Base-by-base conservation (phyloP, 2,888 invertebrate species). In the Heteromurus nitidus region DNA sequence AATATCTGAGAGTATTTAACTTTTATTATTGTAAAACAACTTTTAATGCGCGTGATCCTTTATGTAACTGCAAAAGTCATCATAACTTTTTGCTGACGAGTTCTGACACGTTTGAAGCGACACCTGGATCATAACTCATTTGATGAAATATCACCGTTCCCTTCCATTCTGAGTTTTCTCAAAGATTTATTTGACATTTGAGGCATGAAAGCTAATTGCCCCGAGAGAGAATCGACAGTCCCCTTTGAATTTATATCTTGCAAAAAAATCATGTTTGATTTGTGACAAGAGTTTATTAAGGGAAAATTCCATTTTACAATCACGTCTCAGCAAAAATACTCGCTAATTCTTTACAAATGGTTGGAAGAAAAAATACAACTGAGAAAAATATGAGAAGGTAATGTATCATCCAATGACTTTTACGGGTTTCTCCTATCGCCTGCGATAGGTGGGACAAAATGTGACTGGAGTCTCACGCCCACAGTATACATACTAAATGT, bases 31-130 rank as follows among this genome's bases (percentile, higher is more conserved):
- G 74, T 50, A 65, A 67, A 67, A 75, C 58, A 75, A 75, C 18
- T 16, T 28, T 16, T 47, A 16, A 47, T 55, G 36, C 75, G 67
- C 68, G 67, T 58, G 5, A 53, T 22, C 53, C 55, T n/a, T n/a
- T n/a, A n/a, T n/a, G n/a, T n/a, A n/a, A n/a, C n/a, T n/a, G n/a
- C n/a, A n/a, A n/a, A n/a, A n/a, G n/a, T n/a, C n/a, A 55, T 1
- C 42, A 26, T 2, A 13, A 18, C 30, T 30, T 2, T 18, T 9
- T 50, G 18, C 60, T 64, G 74, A 75, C 74, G 74, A 65, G 55
- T 75, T 26, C 67, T 58, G 75, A 75, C 75, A 75, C 67, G 75
- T 75, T 67, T 67, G 53, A 58, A 75, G n/a, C 67, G 75, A 75
- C 75, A 75, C 75, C n/a, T 30, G 11, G 36, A 24, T 58, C 58